Conservation (phyloP, 2,797 vertebrate genomes). For the Falco novaeseelandiae region DNA sequence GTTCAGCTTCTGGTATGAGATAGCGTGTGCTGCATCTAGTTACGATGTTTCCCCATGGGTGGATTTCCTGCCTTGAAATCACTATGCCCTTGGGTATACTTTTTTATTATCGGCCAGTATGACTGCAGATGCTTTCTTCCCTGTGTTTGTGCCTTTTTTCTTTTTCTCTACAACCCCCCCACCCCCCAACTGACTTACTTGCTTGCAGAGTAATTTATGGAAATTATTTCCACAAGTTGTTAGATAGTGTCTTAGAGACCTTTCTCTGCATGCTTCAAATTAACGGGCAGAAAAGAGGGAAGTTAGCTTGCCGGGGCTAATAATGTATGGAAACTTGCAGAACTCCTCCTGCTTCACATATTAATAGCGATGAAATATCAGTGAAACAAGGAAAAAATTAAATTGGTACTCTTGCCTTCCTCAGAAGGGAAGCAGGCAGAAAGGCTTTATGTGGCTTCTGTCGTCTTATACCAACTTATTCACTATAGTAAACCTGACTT, state of each 20-base stretch:
- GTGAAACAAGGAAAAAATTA: not conserved
- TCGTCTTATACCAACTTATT: not conserved
- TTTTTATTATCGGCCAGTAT: not conserved
- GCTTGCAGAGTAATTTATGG: not conserved
- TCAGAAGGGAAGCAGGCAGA: not conserved
- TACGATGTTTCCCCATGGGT: not conserved
- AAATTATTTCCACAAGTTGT: not conserved
- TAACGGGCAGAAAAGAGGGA: not conserved
- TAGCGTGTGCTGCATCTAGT: not conserved
- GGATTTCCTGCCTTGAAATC: slow-evolving; percentile 31
- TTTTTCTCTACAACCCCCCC: not conserved
- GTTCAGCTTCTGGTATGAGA: not conserved
- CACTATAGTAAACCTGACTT: not conserved
- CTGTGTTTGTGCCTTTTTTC: not conserved
- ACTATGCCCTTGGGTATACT: not conserved
- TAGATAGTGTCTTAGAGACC: not conserved
- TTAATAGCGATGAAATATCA: not conserved
- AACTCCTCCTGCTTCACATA: not conserved
- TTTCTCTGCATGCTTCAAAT: not conserved
- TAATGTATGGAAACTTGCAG: not conserved
- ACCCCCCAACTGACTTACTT: not conserved
- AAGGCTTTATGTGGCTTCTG: not conserved
- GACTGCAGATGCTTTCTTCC: not conserved
- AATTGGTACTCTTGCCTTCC: not conserved
- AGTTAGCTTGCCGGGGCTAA: not conserved